A percentile compares a stretch with the other conserved stretches of the same genome.
Conservation (phyloP, 1,140 invertebrate genomes). For the Aporrectodea caliginosa region DNA sequence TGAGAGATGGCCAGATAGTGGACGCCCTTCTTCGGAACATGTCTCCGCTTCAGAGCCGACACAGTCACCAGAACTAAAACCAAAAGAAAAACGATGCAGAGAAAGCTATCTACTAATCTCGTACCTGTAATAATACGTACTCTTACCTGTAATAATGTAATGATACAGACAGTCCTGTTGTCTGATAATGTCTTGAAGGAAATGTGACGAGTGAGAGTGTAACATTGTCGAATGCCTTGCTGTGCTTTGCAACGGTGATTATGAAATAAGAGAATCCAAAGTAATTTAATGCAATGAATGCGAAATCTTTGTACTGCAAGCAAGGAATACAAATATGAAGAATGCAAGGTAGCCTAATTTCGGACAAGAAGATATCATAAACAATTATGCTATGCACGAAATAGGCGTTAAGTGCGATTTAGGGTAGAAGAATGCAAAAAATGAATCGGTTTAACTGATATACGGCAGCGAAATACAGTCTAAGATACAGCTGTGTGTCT, state of each 20-base stretch:
- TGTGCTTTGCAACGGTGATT: background rate
- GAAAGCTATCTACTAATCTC: background rate
- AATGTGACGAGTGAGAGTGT: too few relatives aligned
- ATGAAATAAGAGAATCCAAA: background rate
- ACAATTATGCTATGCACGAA: background rate
- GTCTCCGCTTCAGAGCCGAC: constrained; percentile 10
- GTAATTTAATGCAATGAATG: background rate
- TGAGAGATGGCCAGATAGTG: constrained; percentile 22
- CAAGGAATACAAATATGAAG: background rate
- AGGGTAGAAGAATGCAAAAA: background rate
- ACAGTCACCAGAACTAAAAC: constrained; percentile 3
- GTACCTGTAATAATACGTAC: background rate
- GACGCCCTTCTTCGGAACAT: constrained; percentile 13
- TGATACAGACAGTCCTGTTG: too few relatives aligned
- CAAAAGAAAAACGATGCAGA: background rate
- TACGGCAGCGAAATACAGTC: background rate
- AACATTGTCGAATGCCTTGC: too few relatives aligned
- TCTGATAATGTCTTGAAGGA: too few relatives aligned
- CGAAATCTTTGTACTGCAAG: background rate
- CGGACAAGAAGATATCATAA: background rate
- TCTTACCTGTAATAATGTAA: background rate
- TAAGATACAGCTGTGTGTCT: too few relatives aligned
- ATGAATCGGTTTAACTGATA: background rate
- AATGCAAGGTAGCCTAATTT: too few relatives aligned
- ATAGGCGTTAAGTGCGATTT: background rate